Percentiles rank a stretch among this genome's conserved stretches.
phyloP scores from a whole-genome alignment of 2,888 invertebrate genomes.

The Alloplasta piceator region DNA sequence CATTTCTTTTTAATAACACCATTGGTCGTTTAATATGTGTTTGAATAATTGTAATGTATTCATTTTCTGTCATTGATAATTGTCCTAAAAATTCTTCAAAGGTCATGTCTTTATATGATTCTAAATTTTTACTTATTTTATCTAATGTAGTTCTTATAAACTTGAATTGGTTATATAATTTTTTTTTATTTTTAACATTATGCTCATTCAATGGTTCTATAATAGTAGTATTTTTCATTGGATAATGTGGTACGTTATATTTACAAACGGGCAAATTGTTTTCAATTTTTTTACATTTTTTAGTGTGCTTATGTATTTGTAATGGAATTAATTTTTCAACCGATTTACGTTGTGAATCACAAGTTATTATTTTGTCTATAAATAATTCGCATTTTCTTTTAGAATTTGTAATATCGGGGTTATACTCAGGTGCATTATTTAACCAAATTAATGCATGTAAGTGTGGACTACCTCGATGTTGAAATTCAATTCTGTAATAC shows the following conservation, averaged over 20 bases:
- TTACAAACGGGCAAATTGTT: conserved; percentile 26
- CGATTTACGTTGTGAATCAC: conserved; percentile 45
- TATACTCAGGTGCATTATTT: conserved; percentile 55
- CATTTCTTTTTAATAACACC: too few relatives aligned
- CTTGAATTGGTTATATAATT: conserved; percentile 10
- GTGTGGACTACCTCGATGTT: too few relatives aligned
- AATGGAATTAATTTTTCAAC: conserved; percentile 43
- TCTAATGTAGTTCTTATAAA: conserved; percentile 26
- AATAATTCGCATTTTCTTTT: conserved; percentile 36
- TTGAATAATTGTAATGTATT: too few relatives aligned
- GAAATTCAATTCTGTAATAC: too few relatives aligned
- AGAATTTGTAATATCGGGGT: conserved; percentile 37
- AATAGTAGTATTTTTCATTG: too few relatives aligned
- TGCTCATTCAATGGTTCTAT: too few relatives aligned
- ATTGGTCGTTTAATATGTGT: too few relatives aligned
- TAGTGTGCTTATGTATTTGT: conserved; percentile 50
- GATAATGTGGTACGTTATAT: too few relatives aligned
- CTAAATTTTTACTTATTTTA: conserved; percentile 9
- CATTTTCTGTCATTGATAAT: conserved; percentile 40
- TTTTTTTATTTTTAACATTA: conserved; percentile 11
- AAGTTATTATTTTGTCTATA: conserved; percentile 50
- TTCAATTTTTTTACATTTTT: conserved; percentile 54
- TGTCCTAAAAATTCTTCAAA: conserved; percentile 33
- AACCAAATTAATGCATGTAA: too few relatives aligned
- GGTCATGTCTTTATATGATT: conserved; percentile 35